Evolutionary conservation across 2,888 invertebrate genomes (phyloP).

Genomic region (Ectobius pallidus): DNA sequence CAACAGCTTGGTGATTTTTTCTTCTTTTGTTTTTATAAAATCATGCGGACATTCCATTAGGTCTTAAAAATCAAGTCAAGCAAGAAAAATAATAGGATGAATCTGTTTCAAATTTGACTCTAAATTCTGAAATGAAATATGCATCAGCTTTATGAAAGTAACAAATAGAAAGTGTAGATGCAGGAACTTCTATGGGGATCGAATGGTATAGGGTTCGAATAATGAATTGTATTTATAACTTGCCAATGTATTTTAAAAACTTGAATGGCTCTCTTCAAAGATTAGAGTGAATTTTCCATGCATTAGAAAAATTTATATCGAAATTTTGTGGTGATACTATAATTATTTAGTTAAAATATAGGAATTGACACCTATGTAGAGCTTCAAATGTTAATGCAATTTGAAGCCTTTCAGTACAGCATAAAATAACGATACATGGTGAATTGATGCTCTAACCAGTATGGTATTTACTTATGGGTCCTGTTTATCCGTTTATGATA

Average conservation of each 20-base stretch:
- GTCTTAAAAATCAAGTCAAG: not conserved
- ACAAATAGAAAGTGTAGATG: not conserved
- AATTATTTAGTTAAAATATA: too few relatives aligned
- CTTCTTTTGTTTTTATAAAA: constrained; percentile 15
- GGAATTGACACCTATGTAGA: too few relatives aligned
- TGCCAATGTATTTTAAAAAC: not conserved
- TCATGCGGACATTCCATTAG: constrained; percentile 35
- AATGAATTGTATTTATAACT: not conserved
- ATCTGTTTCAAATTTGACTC: not conserved
- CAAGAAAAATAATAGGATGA: not conserved
- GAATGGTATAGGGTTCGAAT: constrained; percentile 8
- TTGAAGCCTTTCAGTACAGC: too few relatives aligned
- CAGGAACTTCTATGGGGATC: not conserved
- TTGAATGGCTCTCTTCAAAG: constrained; percentile 7
- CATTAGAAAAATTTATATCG: too few relatives aligned
- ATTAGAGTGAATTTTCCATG: too few relatives aligned
- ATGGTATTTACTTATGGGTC: too few relatives aligned
- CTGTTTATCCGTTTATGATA: too few relatives aligned
- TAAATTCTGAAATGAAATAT: constrained; percentile 5
- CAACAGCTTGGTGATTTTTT: constrained; percentile 31
- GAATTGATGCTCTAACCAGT: too few relatives aligned
- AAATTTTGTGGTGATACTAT: too few relatives aligned
- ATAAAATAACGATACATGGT: too few relatives aligned
- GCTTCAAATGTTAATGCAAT: too few relatives aligned
- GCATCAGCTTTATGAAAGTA: too few relatives aligned